Evolutionary conservation across 2,797 vertebrate genomes (phyloP).

Genomic region (Propithecus deckenii): DNA sequence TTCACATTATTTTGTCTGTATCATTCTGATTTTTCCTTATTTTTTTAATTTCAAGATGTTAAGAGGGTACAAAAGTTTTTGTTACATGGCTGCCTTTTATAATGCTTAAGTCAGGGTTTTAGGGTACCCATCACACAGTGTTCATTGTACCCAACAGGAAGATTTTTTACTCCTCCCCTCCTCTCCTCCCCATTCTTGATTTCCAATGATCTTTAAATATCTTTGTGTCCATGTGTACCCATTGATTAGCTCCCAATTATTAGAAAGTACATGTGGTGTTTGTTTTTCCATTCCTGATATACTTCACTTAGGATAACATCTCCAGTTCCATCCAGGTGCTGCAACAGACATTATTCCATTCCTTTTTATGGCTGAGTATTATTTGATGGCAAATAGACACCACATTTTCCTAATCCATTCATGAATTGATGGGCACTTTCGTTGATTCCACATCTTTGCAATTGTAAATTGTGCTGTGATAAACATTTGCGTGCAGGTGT

Average conservation of each 20-base stretch:
- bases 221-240: background rate
- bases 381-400: background rate
- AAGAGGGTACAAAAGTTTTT: background rate
- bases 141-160: background rate
- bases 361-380: background rate
- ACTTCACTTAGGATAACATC: background rate
- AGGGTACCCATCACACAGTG: accelerated
- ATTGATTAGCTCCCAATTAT: background rate
- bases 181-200: background rate
- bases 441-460: background rate
- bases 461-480: background rate
- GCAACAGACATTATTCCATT: background rate
- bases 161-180: background rate
- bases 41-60: background rate
- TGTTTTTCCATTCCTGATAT: background rate
- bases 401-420: background rate
- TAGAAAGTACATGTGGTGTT: background rate
- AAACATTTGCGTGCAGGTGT: background rate
- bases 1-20: background rate
- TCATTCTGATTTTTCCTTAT: background rate
- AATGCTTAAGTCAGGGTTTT: background rate
- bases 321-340: background rate
- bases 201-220: background rate
- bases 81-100: background rate
- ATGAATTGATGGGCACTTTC: background rate